Evolutionary conservation across 1,140 invertebrate genomes (phyloP), one percentile per base, ranked within the genome.

Genomic region (Cydia amplana): DNA sequence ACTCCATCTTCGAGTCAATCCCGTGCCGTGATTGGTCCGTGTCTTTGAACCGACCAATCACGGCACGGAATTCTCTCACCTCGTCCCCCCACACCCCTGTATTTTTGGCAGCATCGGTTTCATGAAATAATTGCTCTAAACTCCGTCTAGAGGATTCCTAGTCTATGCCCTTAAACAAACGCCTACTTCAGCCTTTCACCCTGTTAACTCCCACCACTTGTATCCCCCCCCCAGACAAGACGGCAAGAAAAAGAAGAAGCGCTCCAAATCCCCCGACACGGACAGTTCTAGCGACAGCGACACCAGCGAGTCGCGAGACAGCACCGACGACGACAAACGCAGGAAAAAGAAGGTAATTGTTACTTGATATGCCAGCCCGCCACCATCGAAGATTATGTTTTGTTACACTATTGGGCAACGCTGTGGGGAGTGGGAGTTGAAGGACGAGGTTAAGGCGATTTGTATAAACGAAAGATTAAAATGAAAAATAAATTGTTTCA

Each of bases 271-370:
- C 55, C 92, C 93, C 14, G 91, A 93, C n/a, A 87, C 89, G 0
- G 93, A 94, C 2, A 91, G 87, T 23, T 88, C 85, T 4, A 93
- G 90, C 80, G 90, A 90, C 73, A 92, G 89, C 73, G 93, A 93
- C 51, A 92, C 89, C 77, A 93, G 93, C 73, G 87, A 51, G 10
- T 51, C 49, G 12, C 43, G 86, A 2, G 84, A 72, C 32, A 91
- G 84, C 80, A 93, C 93, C 25, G 93, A 93, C 23, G 92, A 93
- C 72, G 94, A 94, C 73, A 93, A 91, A 75, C 93, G 90, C 76
- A 91, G 91, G 72, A 94, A 94, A 80, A 94, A 94, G 86, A 94
- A 95, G 94, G 94, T 94, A 94, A 84, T 85, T 83, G 82, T 75
- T 72, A 75, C 32, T 10, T 74, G 40, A 74, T 14, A 63, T 32